Evolutionary conservation across 2,113 vertebrate species (phyloP).

Genomic region (Cheirogaleus medius): DNA sequence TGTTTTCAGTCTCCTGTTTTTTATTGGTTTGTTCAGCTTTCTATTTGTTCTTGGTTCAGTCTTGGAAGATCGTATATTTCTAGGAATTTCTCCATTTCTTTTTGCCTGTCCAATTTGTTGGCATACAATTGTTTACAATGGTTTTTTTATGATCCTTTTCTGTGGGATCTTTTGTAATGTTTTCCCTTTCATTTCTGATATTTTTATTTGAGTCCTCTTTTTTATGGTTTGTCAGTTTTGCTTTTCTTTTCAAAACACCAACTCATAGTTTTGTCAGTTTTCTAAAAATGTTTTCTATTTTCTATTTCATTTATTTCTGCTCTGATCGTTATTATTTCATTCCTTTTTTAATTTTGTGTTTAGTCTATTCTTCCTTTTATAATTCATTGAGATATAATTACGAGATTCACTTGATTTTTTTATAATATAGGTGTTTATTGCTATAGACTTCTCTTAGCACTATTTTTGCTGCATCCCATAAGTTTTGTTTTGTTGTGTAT

Average conservation of each 20-base stretch:
- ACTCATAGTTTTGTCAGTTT: not conserved
- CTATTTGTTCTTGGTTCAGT: not conserved
- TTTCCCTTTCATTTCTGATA: not conserved
- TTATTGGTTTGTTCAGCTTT: not conserved
- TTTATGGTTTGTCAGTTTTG: not conserved
- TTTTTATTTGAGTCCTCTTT: not conserved
- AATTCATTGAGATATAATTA: not conserved
- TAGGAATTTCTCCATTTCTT: not conserved
- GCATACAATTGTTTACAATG: not conserved
- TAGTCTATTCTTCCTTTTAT: not conserved
- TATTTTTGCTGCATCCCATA: not conserved
- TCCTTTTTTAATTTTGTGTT: not conserved
- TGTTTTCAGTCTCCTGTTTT: not conserved
- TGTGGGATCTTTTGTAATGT: not conserved
- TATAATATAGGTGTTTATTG: not conserved
- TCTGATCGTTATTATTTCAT: not conserved
- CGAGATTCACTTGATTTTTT: not conserved
- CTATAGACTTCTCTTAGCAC: not conserved
- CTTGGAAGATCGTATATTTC: not conserved
- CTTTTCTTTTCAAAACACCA: not conserved
- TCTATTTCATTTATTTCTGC: not conserved
- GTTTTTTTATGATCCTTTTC: not conserved
- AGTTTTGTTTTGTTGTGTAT: not conserved
- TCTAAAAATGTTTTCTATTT: not conserved
- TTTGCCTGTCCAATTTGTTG: not conserved